Percentiles rank a stretch among this genome's conserved stretches.
These are phyloP conservation scores for Chaetodon auriga DNA, from an alignment of 2,113 vertebrate species.

Conservation along the genomic window DNA sequence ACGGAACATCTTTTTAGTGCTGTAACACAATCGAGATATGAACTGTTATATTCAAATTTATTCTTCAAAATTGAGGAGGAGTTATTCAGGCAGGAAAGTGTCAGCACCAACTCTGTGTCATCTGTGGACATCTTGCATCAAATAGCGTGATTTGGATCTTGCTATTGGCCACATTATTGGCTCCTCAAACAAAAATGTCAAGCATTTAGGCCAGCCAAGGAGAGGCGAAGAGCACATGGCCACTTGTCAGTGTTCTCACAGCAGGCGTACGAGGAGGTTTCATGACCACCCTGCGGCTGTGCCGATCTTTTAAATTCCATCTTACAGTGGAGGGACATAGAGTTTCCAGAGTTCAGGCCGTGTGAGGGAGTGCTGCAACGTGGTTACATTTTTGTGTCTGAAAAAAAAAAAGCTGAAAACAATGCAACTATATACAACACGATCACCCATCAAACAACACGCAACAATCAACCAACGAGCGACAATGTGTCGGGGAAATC, in stretches of 20 bases:
- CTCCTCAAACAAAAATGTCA: background rate
- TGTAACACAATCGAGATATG: background rate
- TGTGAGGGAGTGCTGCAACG: background rate
- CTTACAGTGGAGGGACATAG: background rate
- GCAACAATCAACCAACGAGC: background rate
- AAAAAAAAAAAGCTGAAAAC: background rate
- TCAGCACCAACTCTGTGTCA: too few species aligned
- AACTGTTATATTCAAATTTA: background rate
- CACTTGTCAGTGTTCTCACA: background rate
- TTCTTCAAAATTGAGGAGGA: background rate
- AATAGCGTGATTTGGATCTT: background rate
- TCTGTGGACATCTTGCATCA: background rate
- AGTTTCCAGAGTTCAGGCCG: background rate
- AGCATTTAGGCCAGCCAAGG: background rate
- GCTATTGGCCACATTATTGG: background rate
- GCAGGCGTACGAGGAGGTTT: background rate
- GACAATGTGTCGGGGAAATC: background rate
- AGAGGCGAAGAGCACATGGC: background rate
- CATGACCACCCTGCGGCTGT: background rate
- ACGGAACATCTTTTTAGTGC: background rate
- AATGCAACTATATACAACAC: background rate
- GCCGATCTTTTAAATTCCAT: background rate
- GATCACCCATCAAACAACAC: background rate
- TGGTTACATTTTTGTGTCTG: background rate
- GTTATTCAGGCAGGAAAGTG: background rate